phyloP scores from a whole-genome alignment of 92 coral and sea anemone genomes.

The Umimayanthus kanabou region DNA sequence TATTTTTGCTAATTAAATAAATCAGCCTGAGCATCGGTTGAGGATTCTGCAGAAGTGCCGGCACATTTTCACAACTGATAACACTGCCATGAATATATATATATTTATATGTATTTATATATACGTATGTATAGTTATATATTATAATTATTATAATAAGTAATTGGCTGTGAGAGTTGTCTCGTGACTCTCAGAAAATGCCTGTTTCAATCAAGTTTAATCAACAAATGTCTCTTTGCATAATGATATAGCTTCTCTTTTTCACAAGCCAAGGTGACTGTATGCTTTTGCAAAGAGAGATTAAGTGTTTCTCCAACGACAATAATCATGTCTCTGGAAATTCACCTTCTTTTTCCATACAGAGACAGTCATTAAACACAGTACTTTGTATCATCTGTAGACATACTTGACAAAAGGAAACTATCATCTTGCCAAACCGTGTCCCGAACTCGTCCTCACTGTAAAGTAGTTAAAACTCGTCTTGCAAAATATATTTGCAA shows the following conservation, averaged over 20 bases:
- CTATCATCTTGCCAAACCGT: too few relatives aligned
- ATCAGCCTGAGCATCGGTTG: slow-evolving; percentile 4
- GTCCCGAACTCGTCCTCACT: too few relatives aligned
- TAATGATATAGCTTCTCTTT: too few relatives aligned
- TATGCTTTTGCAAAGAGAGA: too few relatives aligned
- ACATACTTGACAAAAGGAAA: too few relatives aligned
- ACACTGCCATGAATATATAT: not conserved
- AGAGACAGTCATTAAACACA: not conserved
- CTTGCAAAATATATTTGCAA: too few relatives aligned
- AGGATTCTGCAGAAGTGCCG: slow-evolving; percentile 8
- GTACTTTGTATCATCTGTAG: not conserved
- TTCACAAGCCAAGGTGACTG: too few relatives aligned
- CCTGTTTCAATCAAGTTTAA: not conserved
- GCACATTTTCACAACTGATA: not conserved
- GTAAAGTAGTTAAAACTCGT: too few relatives aligned
- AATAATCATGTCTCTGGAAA: not conserved
- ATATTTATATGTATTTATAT: not conserved
- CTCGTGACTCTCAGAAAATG: slow-evolving; percentile 6
- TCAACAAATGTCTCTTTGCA: not conserved
- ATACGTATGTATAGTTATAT: slow-evolving; percentile 23
- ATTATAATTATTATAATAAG: slow-evolving; percentile 15
- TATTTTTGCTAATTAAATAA: slow-evolving; percentile 37
- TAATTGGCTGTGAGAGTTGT: not conserved
- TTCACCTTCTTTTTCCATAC: slow-evolving; percentile 2
- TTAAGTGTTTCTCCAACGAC: too few relatives aligned